Conservation (phyloP, 1,140 invertebrate species). For the Macrotrachela quadricornifera region DNA sequence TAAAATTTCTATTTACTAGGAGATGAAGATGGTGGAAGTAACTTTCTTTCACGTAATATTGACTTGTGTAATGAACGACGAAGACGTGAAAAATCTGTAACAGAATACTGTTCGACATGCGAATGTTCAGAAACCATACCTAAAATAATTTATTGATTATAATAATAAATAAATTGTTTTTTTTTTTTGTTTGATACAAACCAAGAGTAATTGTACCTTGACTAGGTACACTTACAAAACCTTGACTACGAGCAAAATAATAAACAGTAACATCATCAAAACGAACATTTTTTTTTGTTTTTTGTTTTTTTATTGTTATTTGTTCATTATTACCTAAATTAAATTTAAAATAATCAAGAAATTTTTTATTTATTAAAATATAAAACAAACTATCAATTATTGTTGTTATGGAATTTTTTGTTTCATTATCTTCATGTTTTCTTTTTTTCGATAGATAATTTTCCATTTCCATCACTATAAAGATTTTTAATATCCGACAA, state of each 20-base stretch:
- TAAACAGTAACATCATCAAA: conserved; percentile 80
- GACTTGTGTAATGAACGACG: conserved; percentile 60
- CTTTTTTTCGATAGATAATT: too few species aligned
- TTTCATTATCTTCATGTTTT: too few species aligned
- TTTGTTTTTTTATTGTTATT: conserved; percentile 10
- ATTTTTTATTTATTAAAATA: too few species aligned
- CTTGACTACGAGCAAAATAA: conserved; percentile 79
- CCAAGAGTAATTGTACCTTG: conserved; percentile 77
- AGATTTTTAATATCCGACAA: too few species aligned
- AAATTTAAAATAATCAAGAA: too few species aligned
- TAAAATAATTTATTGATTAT: too few species aligned
- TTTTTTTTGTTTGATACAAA: too few species aligned
- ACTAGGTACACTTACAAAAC: conserved; percentile 89
- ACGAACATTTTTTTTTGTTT: conserved; percentile 38
- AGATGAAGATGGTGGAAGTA: not conserved
- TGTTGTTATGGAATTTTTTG: too few species aligned
- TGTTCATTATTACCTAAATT: not conserved
- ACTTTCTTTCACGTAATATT: conserved; percentile 49
- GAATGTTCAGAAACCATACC: conserved; percentile 66
- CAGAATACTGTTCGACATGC: conserved; percentile 48
- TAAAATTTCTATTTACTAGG: conserved; percentile 9
- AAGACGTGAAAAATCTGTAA: conserved; percentile 62
- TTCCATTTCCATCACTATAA: too few species aligned
- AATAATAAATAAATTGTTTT: not conserved
- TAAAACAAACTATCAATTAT: too few species aligned